phyloP scores from a whole-genome alignment of 2,797 vertebrate genomes.

The Parauchenoglanis ngamensis region DNA sequence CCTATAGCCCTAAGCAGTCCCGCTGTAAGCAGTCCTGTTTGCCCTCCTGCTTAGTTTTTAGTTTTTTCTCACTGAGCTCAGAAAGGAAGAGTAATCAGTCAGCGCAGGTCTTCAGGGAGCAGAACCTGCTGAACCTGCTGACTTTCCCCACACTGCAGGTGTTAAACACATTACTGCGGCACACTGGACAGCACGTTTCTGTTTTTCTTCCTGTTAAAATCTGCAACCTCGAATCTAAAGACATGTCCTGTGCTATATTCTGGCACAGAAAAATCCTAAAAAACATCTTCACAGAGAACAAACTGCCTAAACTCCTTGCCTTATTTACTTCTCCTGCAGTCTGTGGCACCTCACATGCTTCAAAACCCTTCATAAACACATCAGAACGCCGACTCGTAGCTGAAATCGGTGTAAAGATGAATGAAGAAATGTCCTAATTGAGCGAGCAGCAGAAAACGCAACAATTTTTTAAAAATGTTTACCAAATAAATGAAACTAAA shows the following conservation, averaged over 20 bases:
- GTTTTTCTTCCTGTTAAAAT: constrained; percentile 7
- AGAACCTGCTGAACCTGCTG: constrained; percentile 30
- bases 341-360: background rate
- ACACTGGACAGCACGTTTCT: background rate
- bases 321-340: background rate
- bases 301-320: background rate
- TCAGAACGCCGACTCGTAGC: background rate
- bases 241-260: background rate
- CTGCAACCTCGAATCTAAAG: background rate
- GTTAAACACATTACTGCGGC: constrained; percentile 28
- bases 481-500: background rate
- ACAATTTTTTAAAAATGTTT: too few relatives aligned
- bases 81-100: constrained; percentile 39
- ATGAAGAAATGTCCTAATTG: background rate
- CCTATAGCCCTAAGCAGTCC: too few relatives aligned
- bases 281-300: background rate
- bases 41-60: background rate
- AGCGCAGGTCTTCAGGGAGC: constrained; percentile 17
- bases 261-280: background rate
- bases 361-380: background rate
- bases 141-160: constrained; percentile 18
- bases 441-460: background rate
- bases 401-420: background rate
- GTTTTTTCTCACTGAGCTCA: background rate
- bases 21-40: background rate